A percentile compares a stretch with the other conserved stretches of the same genome.
Evolutionary conservation across 2,113 vertebrate species (phyloP).

Genomic region (Atherinomorus stipes): DNA sequence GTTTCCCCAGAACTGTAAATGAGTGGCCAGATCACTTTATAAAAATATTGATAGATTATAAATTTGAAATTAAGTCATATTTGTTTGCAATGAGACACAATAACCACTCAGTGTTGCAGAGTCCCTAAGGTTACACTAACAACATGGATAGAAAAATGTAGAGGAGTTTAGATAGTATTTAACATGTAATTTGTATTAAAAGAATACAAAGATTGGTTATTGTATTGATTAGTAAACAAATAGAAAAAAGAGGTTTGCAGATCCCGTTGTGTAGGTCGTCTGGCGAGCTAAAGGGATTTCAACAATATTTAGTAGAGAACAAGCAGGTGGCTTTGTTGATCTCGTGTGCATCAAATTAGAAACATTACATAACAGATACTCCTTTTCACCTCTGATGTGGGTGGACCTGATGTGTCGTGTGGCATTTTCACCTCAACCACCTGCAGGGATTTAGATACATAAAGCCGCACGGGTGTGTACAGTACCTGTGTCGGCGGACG

Average conservation of each 20-base stretch:
- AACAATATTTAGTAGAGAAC: constrained; percentile 2
- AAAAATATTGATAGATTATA: too few species aligned
- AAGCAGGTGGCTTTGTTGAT: constrained; percentile 12
- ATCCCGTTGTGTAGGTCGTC: not conserved
- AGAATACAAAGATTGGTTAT: not conserved
- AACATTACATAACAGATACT: constrained; percentile 29
- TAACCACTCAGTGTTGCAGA: not conserved
- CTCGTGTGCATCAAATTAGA: constrained; percentile 14
- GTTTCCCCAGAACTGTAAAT: too few species aligned
- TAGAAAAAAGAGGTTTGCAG: not conserved
- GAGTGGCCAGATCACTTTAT: too few species aligned
- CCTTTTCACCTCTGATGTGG: constrained; percentile 22
- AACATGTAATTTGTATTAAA: not conserved
- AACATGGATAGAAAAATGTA: not conserved
- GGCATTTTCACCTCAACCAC: constrained; percentile 20
- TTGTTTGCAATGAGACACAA: not conserved
- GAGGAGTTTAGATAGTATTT: not conserved
- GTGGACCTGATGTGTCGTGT: constrained; percentile 9
- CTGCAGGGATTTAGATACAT: constrained; percentile 1
- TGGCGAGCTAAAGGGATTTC: not conserved
- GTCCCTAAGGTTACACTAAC: not conserved
- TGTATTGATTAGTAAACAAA: not conserved
- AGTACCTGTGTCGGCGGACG: constrained; percentile 68
- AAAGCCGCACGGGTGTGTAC: not conserved
- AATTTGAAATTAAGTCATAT: too few species aligned